These are phyloP conservation scores for Cephalotes varians DNA, from an alignment of 2,888 invertebrate species.

Conservation along the genomic window DNA sequence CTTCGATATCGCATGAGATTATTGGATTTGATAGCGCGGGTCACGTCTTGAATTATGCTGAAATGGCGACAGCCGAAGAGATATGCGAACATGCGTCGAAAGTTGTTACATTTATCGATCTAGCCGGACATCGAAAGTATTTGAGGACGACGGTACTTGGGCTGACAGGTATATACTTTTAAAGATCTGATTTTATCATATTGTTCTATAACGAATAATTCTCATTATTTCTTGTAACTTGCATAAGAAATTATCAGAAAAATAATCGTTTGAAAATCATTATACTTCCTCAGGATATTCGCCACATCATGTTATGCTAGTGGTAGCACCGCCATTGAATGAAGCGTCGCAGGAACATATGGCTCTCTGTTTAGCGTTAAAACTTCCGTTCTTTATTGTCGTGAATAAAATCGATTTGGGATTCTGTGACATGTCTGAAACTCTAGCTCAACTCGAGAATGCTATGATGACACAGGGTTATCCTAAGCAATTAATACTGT, in stretches of 20 bases:
- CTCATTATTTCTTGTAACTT: neutral
- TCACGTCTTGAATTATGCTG: conserved; percentile 95
- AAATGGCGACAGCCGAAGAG: conserved; percentile 96
- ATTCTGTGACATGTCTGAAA: conserved; percentile 80
- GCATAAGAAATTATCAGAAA: neutral
- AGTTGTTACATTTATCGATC: conserved; percentile 97
- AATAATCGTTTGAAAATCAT: conserved; percentile 6
- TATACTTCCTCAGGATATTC: conserved; percentile 89
- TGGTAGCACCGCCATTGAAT: conserved; percentile 85
- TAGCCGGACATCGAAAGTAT: conserved; percentile 98
- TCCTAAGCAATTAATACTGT: conserved; percentile 79
- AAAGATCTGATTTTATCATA: neutral
- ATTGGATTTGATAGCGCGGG: conserved; percentile 96
- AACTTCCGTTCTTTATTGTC: conserved; percentile 96
- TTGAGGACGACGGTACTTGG: conserved; percentile 98
- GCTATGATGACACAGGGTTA: conserved; percentile 82
- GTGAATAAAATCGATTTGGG: conserved; percentile 97
- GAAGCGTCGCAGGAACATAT: conserved; percentile 92
- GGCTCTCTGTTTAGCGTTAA: conserved; percentile 92
- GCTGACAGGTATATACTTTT: conserved; percentile 89
- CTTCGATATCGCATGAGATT: conserved; percentile 98
- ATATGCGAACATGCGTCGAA: conserved; percentile 97
- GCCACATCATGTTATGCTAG: conserved; percentile 96
- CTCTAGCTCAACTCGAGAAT: conserved; percentile 78
- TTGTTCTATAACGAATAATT: neutral